phyloP scores from a whole-genome alignment of 2,888 invertebrate species.

The Ligdia adustata region DNA sequence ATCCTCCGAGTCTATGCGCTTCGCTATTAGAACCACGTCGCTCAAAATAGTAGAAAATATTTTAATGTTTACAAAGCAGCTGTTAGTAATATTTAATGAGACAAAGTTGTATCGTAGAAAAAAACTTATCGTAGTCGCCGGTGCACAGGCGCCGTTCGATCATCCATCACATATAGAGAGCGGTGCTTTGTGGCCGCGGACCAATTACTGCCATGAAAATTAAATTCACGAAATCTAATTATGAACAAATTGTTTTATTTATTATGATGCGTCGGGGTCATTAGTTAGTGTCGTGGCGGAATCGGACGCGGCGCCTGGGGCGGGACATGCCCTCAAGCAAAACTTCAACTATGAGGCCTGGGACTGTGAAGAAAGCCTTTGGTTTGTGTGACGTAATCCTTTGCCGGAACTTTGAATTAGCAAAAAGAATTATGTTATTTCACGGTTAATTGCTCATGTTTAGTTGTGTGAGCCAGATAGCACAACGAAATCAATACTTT shows the following conservation, averaged over 20 bases:
- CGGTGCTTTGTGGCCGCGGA: conserved; percentile 80
- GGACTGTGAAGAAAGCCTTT: conserved; percentile 18
- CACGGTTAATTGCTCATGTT: conserved; percentile 4
- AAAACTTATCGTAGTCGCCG: conserved; percentile 7
- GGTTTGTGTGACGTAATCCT: conserved; percentile 35
- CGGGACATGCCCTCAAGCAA: conserved; percentile 53
- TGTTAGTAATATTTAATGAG: conserved; percentile 2
- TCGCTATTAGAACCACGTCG: conserved; percentile 5
- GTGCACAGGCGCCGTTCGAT: conserved; percentile 69
- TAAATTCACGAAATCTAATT: conserved; percentile 85
- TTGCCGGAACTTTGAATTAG: conserved; percentile 39
- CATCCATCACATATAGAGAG: conserved; percentile 82
- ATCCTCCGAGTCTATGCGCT: conserved; percentile 29
- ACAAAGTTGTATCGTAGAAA: conserved; percentile 16
- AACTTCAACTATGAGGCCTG: conserved; percentile 25
- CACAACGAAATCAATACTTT: conserved; percentile 10
- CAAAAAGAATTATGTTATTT: conserved; percentile 13
- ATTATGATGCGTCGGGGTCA: conserved; percentile 83
- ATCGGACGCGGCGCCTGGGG: conserved; percentile 72
- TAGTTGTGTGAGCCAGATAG: conserved; percentile 1
- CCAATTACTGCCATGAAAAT: conserved; percentile 84
- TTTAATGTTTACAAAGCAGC: neutral
- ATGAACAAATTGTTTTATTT: conserved; percentile 85
- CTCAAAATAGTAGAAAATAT: neutral
- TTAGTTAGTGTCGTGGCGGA: conserved; percentile 77